Base-by-base conservation (phyloP, 2,113 vertebrate species). In the Hylia prasina region DNA sequence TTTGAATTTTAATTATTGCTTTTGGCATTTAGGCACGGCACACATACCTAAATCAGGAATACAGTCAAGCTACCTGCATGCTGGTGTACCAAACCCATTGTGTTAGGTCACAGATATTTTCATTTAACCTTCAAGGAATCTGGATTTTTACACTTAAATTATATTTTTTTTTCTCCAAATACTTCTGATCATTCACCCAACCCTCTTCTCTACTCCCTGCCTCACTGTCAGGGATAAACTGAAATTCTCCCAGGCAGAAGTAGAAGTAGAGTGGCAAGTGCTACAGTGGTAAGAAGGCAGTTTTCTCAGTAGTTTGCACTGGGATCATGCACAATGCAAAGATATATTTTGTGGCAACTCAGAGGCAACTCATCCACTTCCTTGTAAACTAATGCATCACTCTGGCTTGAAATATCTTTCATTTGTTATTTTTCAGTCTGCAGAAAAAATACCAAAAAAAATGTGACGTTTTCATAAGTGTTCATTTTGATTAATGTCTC, bases 1-100 rank as follows among this genome's bases (percentile, higher is more conserved):
- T 57, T 48, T 56, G 83, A 95, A 96, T 96, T 91, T 90, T 85
- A 96, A 90, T 93, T 89, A 65, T 73, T 68, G 31, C 39, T 76
- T 92, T 82, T 90, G 93, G 87, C 95, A 94, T 93, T 94, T 95
- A 83, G 45, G 31, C 28, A 76, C 31, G 83, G 50, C 78, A 75
- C 30, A 82, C 71, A 57, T 73, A 85, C 37, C 44, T 72, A 35
- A 77, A 57, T n/a, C 54, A 61, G 68, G 53, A 79, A 89, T 39
- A 58, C 4, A 63, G 10, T 45, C 45, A 69, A 30, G 37, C 23
- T 93, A 53, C 28, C 27, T 77, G n/a, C 39, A 22, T 19, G 30
- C 27, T 73, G 63, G 33, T 68, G 33, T 64, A 66, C 47, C 30
- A 57, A 73, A 63, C 10, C 31, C 42, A 61, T 58, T 54, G 58